Base-by-base conservation (phyloP, 2,113 vertebrate genomes). In the Pseudolaguvia tuberculata region DNA sequence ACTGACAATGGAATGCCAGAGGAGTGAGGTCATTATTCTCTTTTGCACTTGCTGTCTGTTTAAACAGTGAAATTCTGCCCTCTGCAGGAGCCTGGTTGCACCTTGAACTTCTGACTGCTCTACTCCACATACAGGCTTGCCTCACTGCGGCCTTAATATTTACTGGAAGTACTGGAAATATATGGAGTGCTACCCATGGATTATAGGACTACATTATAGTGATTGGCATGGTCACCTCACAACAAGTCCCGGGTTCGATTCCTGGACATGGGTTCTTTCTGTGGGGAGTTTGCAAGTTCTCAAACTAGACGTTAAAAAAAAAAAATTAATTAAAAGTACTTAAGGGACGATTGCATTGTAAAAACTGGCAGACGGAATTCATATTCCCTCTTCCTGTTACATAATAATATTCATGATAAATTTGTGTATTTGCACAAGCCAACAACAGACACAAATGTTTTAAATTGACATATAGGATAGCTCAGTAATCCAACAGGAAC, bases 51-150 rank as follows among this genome's bases (percentile, higher is more conserved):
- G 25, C 12, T 80, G 73, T 15, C 42, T 66, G 42, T 84, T 84
- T 84, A 83, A 63, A 82, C 79, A 85, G 89, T 81, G 86, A 88
- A 89, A 89, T 84, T 88, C 88, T 91, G 90, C 90, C 90, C 89
- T 89, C 90, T 91, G 85, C 87, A 90, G 90, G 90, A 81, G 73
- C 69, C 61, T 29, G 55, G 66, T 47, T 61, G 85, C 73, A 86
- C 81, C 78, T 62, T 75, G 14, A 31, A 61, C 17, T 52, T 48
- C 4, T 25, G 75, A 77, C 47, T 52, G 2, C 1, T 35, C 18
- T 47, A 23, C 52, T 23, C 51, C 48, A 23, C 18, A 29, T 20
- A 48, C 70, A 61, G 17, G 8, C 25, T 20, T 39, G 58, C 23
- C 29, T 51, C 7, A 9, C 14, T 66, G 51, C 47, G 31, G 25